Evolutionary conservation across 2,797 vertebrate genomes (phyloP).

Genomic region (Lepidocolaptes lacrymiger): DNA sequence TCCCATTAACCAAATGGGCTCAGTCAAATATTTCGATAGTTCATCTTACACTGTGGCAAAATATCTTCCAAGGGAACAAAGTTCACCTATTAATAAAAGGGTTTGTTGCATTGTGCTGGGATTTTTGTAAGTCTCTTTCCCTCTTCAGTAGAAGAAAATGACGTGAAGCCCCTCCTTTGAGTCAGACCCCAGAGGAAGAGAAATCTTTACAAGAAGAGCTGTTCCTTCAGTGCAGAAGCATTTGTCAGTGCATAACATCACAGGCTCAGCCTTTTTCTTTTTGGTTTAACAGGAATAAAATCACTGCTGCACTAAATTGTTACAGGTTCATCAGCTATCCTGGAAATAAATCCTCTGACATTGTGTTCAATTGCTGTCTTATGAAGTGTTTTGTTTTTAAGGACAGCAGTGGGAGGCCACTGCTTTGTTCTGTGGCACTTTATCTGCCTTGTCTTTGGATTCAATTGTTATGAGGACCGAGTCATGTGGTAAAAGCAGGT

Average conservation of each 20-base stretch:
- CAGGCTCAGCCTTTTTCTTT: not conserved
- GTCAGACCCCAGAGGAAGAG: not conserved
- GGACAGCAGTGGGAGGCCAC: not conserved
- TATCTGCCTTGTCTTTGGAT: not conserved
- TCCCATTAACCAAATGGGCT: not conserved
- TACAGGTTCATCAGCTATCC: not conserved
- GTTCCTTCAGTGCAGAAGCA: not conserved
- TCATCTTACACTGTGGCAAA: not conserved
- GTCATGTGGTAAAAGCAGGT: not conserved
- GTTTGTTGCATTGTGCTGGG: not conserved
- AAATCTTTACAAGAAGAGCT: not conserved
- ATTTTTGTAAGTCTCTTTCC: not conserved
- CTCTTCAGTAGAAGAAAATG: not conserved
- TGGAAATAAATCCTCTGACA: not conserved
- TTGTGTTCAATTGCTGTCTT: not conserved
- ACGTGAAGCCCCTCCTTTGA: not conserved
- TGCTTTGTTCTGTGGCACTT: not conserved
- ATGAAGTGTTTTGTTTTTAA: not conserved
- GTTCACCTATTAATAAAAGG: not conserved
- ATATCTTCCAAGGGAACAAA: not conserved
- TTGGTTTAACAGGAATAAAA: not conserved
- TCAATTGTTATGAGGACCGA: not conserved
- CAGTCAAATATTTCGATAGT: not conserved
- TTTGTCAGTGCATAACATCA: not conserved
- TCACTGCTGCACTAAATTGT: not conserved